Conservation (phyloP, 2,888 invertebrate species). For the Noctua janthina region DNA sequence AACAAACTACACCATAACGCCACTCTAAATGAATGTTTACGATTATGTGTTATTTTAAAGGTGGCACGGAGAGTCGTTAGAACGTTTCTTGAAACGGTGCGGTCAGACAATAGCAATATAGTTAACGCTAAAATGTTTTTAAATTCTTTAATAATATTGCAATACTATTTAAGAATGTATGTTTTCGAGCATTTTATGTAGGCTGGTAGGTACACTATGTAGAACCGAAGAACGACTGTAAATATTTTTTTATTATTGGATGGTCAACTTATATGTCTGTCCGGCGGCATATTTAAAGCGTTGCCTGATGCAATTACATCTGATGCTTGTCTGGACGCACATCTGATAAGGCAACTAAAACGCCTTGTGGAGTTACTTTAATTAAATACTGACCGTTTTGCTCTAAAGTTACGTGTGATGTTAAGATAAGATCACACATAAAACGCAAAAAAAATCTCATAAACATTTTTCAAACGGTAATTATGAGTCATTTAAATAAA, state of each 20-base stretch:
- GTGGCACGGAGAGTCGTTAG: slow-evolving; percentile 44
- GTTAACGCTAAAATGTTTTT: not conserved
- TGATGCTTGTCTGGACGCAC: slow-evolving; percentile 82
- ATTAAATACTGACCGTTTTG: slow-evolving; percentile 84
- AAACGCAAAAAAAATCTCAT: slow-evolving; percentile 71
- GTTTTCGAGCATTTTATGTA: not conserved
- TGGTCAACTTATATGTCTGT: slow-evolving; percentile 67
- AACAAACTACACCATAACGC: slow-evolving; percentile 67
- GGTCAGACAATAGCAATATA: not conserved
- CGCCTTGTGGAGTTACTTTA: slow-evolving; percentile 81
- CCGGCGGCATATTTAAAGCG: slow-evolving; percentile 82
- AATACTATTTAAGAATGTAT: not conserved
- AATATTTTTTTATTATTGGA: slow-evolving; percentile 38
- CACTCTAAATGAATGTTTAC: slow-evolving; percentile 73
- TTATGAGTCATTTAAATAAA: slow-evolving; percentile 74
- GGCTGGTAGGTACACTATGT: not conserved
- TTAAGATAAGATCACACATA: slow-evolving; percentile 75
- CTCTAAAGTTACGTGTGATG: slow-evolving; percentile 71
- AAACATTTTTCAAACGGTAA: slow-evolving; percentile 77
- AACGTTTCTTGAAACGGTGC: slow-evolving; percentile 9
- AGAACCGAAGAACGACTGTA: not conserved
- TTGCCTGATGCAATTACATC: slow-evolving; percentile 84
- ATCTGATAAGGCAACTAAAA: slow-evolving; percentile 86
- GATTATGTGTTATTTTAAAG: slow-evolving; percentile 68
- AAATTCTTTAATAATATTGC: slow-evolving; percentile 5